Evolutionary conservation across 1,140 invertebrate genomes (phyloP), one percentile per base, ranked within the genome.

Genomic region (Meloidogyne floridensis): DNA sequence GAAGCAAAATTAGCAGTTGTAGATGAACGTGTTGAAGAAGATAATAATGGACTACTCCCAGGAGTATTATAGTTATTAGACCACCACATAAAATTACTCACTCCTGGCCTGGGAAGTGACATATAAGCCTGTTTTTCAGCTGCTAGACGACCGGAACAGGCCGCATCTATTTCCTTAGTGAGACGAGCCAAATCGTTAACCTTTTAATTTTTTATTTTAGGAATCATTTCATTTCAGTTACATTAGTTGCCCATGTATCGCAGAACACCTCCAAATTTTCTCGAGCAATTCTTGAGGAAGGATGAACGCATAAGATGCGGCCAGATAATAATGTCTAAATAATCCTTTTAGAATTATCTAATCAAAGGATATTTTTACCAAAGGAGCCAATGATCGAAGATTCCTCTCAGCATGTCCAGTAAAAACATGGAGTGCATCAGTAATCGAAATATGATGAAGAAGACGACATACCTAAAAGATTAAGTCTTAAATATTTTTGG

Each of bases 201-300:
- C 80, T 86, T 59, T 32, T 13, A 65, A 65, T 65, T n/a, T 1
- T 65, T 56, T 10, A 18, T n/a, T 18, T 70, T n/a, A 20, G 51
- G 2, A 51, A 42, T 20, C 5, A 77, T 13, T 59, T 71, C 4
- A 76, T 20, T 75, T 4, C 15, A 51, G 2, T 43, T 43, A 86
- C 87, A 78, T 86, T 83, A 6, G 81, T 76, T 10, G 87, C 88
- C 95, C 97, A 98, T 93, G 97, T 96, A 89, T 98, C 96, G 72
- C 95, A 93, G 91, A 98, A 98, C 74, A 98, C 95, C 92, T 98
- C 96, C 15, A 98, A 93, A 92, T 98, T 98, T 90, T 98, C 97
- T 89, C 96, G 94, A 54, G 96, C 95, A 81, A 97, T 97, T 91
- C 97, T 95, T 88, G 95, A 97, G 75, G 93, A 94, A 0, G 96